Evolutionary conservation across 2,113 vertebrate species (phyloP).

Genomic region (Gadus macrocephalus): DNA sequence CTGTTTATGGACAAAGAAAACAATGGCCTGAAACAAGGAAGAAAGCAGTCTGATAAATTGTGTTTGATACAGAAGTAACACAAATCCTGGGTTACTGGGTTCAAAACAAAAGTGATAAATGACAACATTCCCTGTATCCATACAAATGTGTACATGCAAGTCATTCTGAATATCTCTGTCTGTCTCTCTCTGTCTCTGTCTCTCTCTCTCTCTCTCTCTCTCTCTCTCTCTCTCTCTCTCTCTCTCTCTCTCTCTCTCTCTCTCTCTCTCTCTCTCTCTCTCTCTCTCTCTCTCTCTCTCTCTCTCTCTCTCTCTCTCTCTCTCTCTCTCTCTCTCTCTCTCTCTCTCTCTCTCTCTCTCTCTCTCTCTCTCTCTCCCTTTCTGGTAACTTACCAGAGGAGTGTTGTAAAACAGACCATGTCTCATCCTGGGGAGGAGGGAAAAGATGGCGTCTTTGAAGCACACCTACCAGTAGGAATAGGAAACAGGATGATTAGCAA

Average conservation of each 20-base stretch:
- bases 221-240: neutral
- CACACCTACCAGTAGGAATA: conserved; percentile 77
- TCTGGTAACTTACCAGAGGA: conserved; percentile 80
- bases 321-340: too few species aligned
- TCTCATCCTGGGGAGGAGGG: conserved; percentile 91
- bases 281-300: neutral
- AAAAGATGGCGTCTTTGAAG: conserved; percentile 90
- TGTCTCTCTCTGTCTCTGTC: too few species aligned
- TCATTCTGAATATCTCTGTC: too few species aligned
- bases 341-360: too few species aligned
- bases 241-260: neutral
- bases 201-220: neutral
- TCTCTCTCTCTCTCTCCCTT: neutral
- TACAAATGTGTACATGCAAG: neutral
- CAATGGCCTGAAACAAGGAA: conserved; percentile 9
- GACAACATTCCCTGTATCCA: neutral
- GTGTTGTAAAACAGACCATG: conserved; percentile 98
- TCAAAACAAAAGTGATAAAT: neutral
- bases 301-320: neutral
- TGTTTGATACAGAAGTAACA: neutral
- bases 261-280: neutral
- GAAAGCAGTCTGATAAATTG: neutral
- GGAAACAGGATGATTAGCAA: too few species aligned
- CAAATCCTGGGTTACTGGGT: neutral
- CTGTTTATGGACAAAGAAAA: conserved; percentile 27